Percentiles rank a stretch among this genome's conserved stretches.
Conservation (phyloP, 1,140 invertebrate species). For the Eulimnadia texana region DNA sequence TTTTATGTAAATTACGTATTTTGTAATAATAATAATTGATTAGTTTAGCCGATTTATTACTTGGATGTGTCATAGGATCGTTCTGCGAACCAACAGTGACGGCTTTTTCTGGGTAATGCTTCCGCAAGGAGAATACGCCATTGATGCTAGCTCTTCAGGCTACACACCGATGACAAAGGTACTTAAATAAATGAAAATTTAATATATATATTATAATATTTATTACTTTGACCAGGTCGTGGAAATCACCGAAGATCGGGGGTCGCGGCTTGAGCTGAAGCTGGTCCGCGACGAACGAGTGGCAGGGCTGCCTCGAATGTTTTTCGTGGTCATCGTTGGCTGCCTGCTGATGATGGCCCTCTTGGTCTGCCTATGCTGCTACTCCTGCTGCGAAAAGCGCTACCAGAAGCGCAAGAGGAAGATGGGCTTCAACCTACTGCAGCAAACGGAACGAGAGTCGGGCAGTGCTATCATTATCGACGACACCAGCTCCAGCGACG, state of each 20-base stretch:
- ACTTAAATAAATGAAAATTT: not conserved
- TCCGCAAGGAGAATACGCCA: slow-evolving; percentile 3
- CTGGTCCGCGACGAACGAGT: slow-evolving; percentile 7
- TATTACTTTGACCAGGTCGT: slow-evolving; percentile 3
- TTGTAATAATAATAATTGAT: too few relatives aligned
- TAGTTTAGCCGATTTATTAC: too few relatives aligned
- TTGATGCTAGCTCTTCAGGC: not conserved
- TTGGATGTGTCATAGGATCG: not conserved
- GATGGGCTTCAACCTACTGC: slow-evolving; percentile 11
- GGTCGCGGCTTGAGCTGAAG: not conserved
- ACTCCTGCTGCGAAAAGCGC: slow-evolving; percentile 5
- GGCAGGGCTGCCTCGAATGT: slow-evolving; percentile 12
- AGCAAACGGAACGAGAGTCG: slow-evolving; percentile 2
- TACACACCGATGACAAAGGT: not conserved
- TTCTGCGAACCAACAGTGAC: not conserved
- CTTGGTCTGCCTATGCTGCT: slow-evolving; percentile 7
- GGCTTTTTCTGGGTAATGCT: slow-evolving; percentile 5
- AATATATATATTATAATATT: not conserved
- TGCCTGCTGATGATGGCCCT: slow-evolving; percentile 1
- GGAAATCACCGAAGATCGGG: not conserved
- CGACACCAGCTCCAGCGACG: slow-evolving; percentile 5
- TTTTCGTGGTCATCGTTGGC: slow-evolving; percentile 10
- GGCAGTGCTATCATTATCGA: not conserved
- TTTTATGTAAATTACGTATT: too few relatives aligned
- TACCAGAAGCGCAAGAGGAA: not conserved